A percentile compares a stretch with the other conserved stretches of the same genome.
These are phyloP conservation scores for Tetanocera ferruginea DNA, from an alignment of 2,888 invertebrate genomes.

Conservation along the genomic window DNA sequence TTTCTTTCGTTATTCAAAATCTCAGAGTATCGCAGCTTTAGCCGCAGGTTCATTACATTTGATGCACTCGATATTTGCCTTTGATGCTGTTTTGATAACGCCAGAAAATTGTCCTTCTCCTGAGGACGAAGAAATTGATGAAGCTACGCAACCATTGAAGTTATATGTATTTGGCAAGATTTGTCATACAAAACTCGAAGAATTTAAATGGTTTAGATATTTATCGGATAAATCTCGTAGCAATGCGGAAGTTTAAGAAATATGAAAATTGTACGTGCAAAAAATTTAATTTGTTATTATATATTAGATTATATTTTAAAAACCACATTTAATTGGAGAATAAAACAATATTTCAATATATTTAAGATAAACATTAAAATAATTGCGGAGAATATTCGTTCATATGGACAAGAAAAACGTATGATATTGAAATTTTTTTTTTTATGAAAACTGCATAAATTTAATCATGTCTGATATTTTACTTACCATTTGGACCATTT, in stretches of 20 bases:
- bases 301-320: background rate
- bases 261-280: background rate
- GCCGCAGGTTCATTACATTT: conserved; percentile 53
- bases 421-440: too few relatives aligned
- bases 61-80: conserved; percentile 56
- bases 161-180: conserved; percentile 50
- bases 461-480: too few relatives aligned
- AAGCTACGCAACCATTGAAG: conserved; percentile 39
- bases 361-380: too few relatives aligned
- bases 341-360: too few relatives aligned
- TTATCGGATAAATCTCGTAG: conserved; percentile 8
- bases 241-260: background rate
- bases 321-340: too few relatives aligned
- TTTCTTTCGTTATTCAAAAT: conserved; percentile 55
- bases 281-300: background rate
- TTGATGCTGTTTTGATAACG: conserved; percentile 50
- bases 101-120: conserved; percentile 19
- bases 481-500: too few relatives aligned
- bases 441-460: too few relatives aligned
- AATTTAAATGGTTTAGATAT: conserved; percentile 49
- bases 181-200: conserved; percentile 46
- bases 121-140: conserved; percentile 22
- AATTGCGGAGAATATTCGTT: too few relatives aligned
- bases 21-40: conserved; percentile 57
- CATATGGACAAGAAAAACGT: too few relatives aligned